phyloP scores from a whole-genome alignment of 2,113 vertebrate species.

The Serinus canaria region DNA sequence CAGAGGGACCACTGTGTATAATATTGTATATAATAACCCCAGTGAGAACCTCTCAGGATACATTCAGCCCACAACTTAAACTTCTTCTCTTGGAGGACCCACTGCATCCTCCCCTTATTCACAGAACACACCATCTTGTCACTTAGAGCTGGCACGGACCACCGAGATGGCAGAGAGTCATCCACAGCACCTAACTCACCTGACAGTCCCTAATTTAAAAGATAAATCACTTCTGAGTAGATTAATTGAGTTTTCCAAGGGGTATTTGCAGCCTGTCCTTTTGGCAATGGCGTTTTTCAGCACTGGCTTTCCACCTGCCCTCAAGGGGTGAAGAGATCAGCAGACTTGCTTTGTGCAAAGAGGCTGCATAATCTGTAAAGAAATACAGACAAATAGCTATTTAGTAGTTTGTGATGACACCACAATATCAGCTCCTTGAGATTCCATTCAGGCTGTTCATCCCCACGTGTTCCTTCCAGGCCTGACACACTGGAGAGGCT shows the following conservation, averaged over 20 bases:
- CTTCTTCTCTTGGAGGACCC: background rate
- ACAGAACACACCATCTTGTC: background rate
- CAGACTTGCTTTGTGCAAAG: background rate
- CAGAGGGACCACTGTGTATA: background rate
- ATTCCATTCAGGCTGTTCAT: background rate
- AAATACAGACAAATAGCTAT: background rate
- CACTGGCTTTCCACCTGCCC: background rate
- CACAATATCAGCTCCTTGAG: too few species aligned
- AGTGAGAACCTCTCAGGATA: background rate
- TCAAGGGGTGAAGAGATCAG: background rate
- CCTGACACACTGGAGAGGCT: fast-evolving
- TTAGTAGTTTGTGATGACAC: background rate
- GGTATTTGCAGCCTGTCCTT: background rate
- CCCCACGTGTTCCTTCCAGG: background rate
- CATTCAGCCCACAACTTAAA: background rate
- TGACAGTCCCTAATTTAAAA: background rate
- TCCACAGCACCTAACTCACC: background rate
- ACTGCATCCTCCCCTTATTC: background rate
- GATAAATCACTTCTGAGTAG: background rate
- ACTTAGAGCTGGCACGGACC: fast-evolving
- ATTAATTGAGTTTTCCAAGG: background rate
- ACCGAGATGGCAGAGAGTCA: background rate
- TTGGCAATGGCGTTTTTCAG: fast-evolving
- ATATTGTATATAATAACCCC: background rate
- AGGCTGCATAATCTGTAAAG: fast-evolving